These are phyloP conservation scores for Charaxes varanes DNA, from an alignment of 1,140 invertebrate genomes.

Conservation along the genomic window DNA sequence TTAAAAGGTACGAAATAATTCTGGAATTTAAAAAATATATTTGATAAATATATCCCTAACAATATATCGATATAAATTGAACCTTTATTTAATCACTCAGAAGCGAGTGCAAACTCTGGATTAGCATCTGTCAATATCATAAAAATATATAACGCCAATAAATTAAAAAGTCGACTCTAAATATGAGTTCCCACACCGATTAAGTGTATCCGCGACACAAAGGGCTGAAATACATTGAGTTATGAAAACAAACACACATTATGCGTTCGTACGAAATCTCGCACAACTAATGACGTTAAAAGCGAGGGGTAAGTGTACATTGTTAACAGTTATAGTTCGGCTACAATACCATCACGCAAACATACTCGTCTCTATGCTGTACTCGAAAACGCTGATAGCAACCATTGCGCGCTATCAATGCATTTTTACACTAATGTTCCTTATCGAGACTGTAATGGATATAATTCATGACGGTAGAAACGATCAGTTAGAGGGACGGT, in stretches of 20 bases:
- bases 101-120: no score
- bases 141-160: slow-evolving; percentile 38
- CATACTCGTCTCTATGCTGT: no score
- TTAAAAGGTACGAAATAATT: no score
- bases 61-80: no score
- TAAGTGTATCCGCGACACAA: slow-evolving; percentile 38
- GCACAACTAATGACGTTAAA: slow-evolving; percentile 65
- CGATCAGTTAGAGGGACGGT: background rate
- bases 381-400: background rate
- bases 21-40: no score
- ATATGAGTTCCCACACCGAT: slow-evolving; percentile 46
- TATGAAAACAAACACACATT: slow-evolving; percentile 69
- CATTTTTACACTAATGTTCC: background rate
- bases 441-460: slow-evolving; percentile 8
- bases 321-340: slow-evolving; percentile 64
- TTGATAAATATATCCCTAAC: no score
- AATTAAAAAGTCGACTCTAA: slow-evolving; percentile 27
- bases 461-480: background rate
- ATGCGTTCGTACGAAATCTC: slow-evolving; percentile 65
- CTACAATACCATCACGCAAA: slow-evolving; percentile 19
- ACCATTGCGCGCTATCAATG: background rate
- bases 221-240: slow-evolving; percentile 47
- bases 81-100: no score
- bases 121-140: slow-evolving; percentile 22
- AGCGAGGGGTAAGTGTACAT: slow-evolving; percentile 62